Evolutionary conservation across 2,113 vertebrate species (phyloP), one percentile per base, ranked within the genome.

Genomic region (Muntiacus reevesi): DNA sequence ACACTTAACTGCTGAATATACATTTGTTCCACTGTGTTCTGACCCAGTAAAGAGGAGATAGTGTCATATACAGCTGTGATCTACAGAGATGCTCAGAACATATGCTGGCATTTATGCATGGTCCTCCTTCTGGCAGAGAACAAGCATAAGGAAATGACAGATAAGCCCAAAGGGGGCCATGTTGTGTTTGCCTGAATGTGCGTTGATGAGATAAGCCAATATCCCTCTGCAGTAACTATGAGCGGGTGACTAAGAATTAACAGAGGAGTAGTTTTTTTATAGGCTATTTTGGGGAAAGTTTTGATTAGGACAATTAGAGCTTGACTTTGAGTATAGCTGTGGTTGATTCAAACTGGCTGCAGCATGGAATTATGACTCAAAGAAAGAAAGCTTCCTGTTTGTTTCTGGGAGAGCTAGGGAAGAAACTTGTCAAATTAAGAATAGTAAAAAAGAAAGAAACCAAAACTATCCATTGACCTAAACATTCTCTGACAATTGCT

Each of bases 11-110:
- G 67, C 57, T 94, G 30, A 95, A 94, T 76, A 85, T 36, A 30
- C 36, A 59, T 82, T 97, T 93, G 74, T 95, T 90, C n/a, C 60
- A 94, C 54, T 90, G 6, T 83, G n/a, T 86, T 67, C 67, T 88
- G 78, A 89, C 54, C 5, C 14, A 79, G 52, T 23, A 78, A 94
- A 94, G 23, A 91, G 21, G 82, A 88, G 87, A 96, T 17, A 92
- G 64, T 88, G 64, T 92, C 55, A 47, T 28, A 43, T 8, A 43
- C 17, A 87, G 52, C 92, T 89, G 30, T 83, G 23, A 67, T 57
- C n/a, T 28, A 86, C 27, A 82, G 74, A 81, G 43, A 54, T 60
- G 23, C 71, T 91, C 28, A 74, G 45, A 90, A 92, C 87, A 76
- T 36, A 85, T 60, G 43, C 25, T 95, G 59, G 36, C 83, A 84